A percentile compares a stretch with the other conserved stretches of the same genome.
Conservation (phyloP, 1,140 invertebrate genomes). For the Aphaenogaster floridana region DNA sequence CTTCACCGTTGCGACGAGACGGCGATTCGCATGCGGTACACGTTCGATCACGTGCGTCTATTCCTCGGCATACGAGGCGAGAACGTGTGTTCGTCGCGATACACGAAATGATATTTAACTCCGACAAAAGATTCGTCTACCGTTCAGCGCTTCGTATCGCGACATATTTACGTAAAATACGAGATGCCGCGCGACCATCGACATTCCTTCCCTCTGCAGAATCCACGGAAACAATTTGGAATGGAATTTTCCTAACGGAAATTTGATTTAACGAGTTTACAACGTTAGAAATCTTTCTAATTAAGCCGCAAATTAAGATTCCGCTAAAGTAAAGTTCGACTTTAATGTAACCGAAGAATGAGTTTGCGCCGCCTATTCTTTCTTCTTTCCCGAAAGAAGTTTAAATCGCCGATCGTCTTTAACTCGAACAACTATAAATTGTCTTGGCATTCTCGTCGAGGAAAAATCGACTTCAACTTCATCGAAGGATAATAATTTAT, state of each 20-base stretch:
- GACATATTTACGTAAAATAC: constrained; percentile 27
- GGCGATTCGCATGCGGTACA: constrained; percentile 23
- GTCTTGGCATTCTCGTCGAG: constrained; percentile 6
- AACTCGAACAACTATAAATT: constrained; percentile 51
- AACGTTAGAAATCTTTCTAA: constrained; percentile 30
- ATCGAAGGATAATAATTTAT: constrained; percentile 52
- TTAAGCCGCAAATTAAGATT: constrained; percentile 54
- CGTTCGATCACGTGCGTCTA: constrained; percentile 13
- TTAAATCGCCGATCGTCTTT: constrained; percentile 40
- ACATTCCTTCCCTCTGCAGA: not conserved
- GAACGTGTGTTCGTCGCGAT: not conserved
- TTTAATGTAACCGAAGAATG: constrained; percentile 28
- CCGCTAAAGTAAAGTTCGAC: constrained; percentile 11
- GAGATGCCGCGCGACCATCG: not conserved
- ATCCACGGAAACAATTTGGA: constrained; percentile 1
- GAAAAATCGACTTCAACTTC: constrained; percentile 55
- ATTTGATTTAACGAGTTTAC: constrained; percentile 32
- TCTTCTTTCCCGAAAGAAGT: constrained; percentile 19
- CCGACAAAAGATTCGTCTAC: constrained; percentile 8
- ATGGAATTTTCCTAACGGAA: constrained; percentile 13
- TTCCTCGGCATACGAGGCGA: not conserved
- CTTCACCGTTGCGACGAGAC: not conserved
- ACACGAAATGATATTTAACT: not conserved
- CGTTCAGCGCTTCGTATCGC: not conserved
- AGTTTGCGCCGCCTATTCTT: constrained; percentile 30